Base-by-base conservation (phyloP, 1,140 invertebrate genomes). In the Euborellia annulipes region DNA sequence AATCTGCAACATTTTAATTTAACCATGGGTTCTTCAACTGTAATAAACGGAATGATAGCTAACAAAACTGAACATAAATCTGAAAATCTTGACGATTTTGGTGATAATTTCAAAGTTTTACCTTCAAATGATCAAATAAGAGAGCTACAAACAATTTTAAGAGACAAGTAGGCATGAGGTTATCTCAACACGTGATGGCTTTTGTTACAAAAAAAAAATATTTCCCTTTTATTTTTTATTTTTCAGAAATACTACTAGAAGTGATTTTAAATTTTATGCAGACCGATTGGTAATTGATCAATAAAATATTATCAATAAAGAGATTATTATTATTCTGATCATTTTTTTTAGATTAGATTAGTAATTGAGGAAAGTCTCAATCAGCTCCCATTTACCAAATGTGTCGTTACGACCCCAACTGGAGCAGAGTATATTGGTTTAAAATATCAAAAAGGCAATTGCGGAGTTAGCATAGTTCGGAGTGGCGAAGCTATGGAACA, bases 321-420 rank as follows among this genome's bases (percentile, higher is more conserved):
- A 27, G 11, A 27, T 27, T 27, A 11, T 6, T 27, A 27, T 11
- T 41, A n/a, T n/a, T n/a, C n/a, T n/a, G n/a, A n/a, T 46, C 39
- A 17, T 41, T 52, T 23, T 39, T 44, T 52, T 30, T 59, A 93
- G 60, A 95, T 96, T 56, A 75, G 91, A 18, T 66, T 98, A 41
- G 90, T 98, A 3, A 94, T 99, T 51, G 95, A 99, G 67, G 94
- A 98, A 68, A 95, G 92, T 52, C 69, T 99, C 23, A 98, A 98
- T 65, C 90, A 95, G 58, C 67, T 99, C 37, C 93, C 94, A 19
- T 97, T 95, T 61, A 79, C 80, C 7, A 79, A 85, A 62, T 84
- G 80, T 61, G 73, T 80, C 48, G 82, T 98, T 3, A 82, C 79
- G 14, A 98, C 95, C 21, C 95, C 95, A 2, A 97, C 93, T 13